These are phyloP conservation scores for Ochropleura plecta DNA, from an alignment of 2,888 invertebrate species.

Conservation along the genomic window DNA sequence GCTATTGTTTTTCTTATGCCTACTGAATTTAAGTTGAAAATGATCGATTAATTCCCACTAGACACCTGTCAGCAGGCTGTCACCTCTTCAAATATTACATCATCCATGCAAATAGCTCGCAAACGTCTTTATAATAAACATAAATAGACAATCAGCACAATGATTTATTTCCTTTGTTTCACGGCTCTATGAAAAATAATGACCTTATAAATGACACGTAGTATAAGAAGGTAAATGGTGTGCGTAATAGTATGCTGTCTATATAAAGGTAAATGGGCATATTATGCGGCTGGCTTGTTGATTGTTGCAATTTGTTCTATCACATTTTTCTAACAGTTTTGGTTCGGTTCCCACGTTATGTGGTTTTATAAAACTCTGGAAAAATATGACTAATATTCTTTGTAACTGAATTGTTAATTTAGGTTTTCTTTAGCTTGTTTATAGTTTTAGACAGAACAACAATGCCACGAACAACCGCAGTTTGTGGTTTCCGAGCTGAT, in stretches of 20 bases:
- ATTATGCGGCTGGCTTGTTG: conserved; percentile 54
- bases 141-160: conserved; percentile 61
- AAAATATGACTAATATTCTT: conserved; percentile 8
- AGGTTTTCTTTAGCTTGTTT: conserved; percentile 1
- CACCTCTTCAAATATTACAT: conserved; percentile 57
- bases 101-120: conserved; percentile 49
- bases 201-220: conserved; percentile 54
- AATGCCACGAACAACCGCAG: conserved; percentile 43
- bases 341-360: conserved; percentile 59
- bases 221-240: conserved; percentile 38
- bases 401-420: conserved; percentile 3
- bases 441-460: conserved; percentile 34
- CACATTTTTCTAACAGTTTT: conserved; percentile 49
- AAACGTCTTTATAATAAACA: conserved; percentile 68
- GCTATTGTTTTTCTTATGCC: conserved; percentile 21
- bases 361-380: conserved; percentile 14
- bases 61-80: conserved; percentile 44
- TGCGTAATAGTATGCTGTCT: conserved; percentile 57
- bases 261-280: conserved; percentile 59
- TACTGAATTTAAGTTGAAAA: conserved; percentile 20
- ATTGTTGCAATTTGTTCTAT: conserved; percentile 46
- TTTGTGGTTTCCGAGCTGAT: conserved; percentile 46
- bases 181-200: conserved; percentile 64
- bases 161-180: conserved; percentile 69
- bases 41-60: conserved; percentile 45